A percentile compares a stretch with the other conserved stretches of the same genome.
Conservation (phyloP, 2,113 vertebrate species). For the Ciconia maguari region DNA sequence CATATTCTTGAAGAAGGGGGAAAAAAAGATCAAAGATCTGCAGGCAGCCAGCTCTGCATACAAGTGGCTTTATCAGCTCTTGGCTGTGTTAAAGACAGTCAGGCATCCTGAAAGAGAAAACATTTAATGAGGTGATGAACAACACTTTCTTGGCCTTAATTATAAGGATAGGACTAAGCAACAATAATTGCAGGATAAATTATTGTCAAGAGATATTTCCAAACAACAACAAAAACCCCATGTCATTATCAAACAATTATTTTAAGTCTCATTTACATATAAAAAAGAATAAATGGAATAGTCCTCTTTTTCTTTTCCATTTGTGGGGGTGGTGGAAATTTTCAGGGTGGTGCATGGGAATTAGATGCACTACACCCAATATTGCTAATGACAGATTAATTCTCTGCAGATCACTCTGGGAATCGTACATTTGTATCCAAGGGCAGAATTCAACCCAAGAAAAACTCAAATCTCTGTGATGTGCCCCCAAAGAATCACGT, state of each 20-base stretch:
- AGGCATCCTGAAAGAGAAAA: slow-evolving; percentile 66
- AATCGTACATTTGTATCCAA: slow-evolving; percentile 20
- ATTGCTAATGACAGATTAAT: slow-evolving; percentile 67
- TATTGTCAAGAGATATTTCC: slow-evolving; percentile 73
- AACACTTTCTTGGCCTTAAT: slow-evolving; percentile 73
- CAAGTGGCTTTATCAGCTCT: slow-evolving; percentile 69
- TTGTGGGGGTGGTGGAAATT: slow-evolving; percentile 67
- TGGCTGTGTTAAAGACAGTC: slow-evolving; percentile 66
- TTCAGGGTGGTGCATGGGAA: slow-evolving; percentile 69
- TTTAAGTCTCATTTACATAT: slow-evolving; percentile 75
- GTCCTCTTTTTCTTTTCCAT: slow-evolving; percentile 50
- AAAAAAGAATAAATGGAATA: slow-evolving; percentile 71
- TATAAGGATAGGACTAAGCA: slow-evolving; percentile 70
- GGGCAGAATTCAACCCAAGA: slow-evolving; percentile 36
- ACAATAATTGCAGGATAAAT: slow-evolving; percentile 74
- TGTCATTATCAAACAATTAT: slow-evolving; percentile 76
- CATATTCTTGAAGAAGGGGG: slow-evolving; percentile 53
- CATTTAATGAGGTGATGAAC: slow-evolving; percentile 73
- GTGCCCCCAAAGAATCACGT: slow-evolving; percentile 3
- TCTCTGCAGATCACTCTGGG: slow-evolving; percentile 52
- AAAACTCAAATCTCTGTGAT: slow-evolving; percentile 38
- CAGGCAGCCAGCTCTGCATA: slow-evolving; percentile 65
- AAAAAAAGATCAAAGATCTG: slow-evolving; percentile 71
- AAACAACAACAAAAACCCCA: slow-evolving; percentile 64
- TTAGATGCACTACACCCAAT: slow-evolving; percentile 57